Evolutionary conservation across 2,797 vertebrate species (phyloP), one percentile per base, ranked within the genome.

Genomic region (Tragopan temminckii): DNA sequence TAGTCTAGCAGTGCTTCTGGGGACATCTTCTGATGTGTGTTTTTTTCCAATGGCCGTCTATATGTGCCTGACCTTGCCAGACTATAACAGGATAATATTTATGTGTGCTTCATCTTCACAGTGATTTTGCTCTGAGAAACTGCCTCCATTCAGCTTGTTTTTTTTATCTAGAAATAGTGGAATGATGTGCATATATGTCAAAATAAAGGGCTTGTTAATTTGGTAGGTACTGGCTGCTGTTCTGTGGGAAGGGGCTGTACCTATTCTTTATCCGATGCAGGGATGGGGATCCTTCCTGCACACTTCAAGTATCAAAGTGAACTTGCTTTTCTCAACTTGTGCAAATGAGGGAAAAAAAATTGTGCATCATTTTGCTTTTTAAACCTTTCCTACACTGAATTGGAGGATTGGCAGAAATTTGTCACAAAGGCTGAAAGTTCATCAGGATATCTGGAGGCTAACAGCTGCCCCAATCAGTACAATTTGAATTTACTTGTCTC

Each of bases 381-480:
- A 24, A 53, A 38, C 29, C 3, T 4, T 87, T 66, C 23, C 21
- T 81, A 13, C 27, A 16, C 10, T 35, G 52, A 63, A 5, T 11
- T 66, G 27, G 6, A 14, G 67, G n/a, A 58, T 11, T 38, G 11
- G 5, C 40, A 2, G 0, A 29, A 38, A 62, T 86, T 86, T 81
- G 40, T 35, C 1, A 2, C 5, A 10, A 46, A 24, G 24, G 10
- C 18, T 74, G 43, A 52, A 77, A 6, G 13, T n/a, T 64, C 53
- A 16, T 71, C 31, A 57, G 19, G 27, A 20, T 52, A 15, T 78
- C 48, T 13, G 0, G 0, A 67, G 19, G 33, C 25, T 66, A 77
- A 6, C 19, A 10, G 57, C 63, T 79, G 67, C 6, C 62, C 6
- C 2, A 9, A 1, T 11, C 0, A 4, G 13, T 59, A 55, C 1